Conservation (phyloP, 1,140 invertebrate genomes). For the Pomacea maculata region DNA sequence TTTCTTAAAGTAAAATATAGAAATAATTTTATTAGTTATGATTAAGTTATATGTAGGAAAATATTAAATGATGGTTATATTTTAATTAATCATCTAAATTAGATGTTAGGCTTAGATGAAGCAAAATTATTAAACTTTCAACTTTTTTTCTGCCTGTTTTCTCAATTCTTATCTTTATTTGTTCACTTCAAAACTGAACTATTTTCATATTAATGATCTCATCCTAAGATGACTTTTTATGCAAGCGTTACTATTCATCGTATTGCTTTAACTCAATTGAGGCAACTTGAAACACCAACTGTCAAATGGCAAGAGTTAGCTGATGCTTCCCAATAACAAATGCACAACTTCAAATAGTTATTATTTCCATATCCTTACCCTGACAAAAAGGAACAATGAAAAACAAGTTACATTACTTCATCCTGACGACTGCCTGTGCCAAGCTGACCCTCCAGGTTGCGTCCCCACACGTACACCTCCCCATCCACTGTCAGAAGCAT, state of each 20-base stretch:
- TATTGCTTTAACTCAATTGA: too few relatives aligned
- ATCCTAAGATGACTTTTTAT: too few relatives aligned
- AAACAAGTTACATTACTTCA: constrained; percentile 44
- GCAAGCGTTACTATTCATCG: too few relatives aligned
- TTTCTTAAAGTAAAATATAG: not conserved
- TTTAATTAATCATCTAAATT: too few relatives aligned
- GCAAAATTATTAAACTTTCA: not conserved
- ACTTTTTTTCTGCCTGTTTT: not conserved
- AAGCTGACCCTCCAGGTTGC: constrained; percentile 77
- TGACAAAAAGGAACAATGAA: not conserved
- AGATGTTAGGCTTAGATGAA: too few relatives aligned
- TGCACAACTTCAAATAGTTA: too few relatives aligned
- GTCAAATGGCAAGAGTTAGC: too few relatives aligned
- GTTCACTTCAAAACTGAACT: not conserved
- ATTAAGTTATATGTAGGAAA: too few relatives aligned
- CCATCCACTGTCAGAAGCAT: constrained; percentile 74
- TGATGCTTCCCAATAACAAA: too few relatives aligned
- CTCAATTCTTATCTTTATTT: not conserved
- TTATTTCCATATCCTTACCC: not conserved
- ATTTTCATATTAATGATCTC: too few relatives aligned
- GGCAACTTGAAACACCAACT: too few relatives aligned
- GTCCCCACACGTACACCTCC: constrained; percentile 76
- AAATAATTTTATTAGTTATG: not conserved
- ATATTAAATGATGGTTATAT: too few relatives aligned
- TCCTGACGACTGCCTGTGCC: constrained; percentile 72